Percentiles rank a stretch among this genome's conserved stretches.
Evolutionary conservation across 23 tunicate genomes (phyloP).

Genomic region (Ascidia mentula): DNA sequence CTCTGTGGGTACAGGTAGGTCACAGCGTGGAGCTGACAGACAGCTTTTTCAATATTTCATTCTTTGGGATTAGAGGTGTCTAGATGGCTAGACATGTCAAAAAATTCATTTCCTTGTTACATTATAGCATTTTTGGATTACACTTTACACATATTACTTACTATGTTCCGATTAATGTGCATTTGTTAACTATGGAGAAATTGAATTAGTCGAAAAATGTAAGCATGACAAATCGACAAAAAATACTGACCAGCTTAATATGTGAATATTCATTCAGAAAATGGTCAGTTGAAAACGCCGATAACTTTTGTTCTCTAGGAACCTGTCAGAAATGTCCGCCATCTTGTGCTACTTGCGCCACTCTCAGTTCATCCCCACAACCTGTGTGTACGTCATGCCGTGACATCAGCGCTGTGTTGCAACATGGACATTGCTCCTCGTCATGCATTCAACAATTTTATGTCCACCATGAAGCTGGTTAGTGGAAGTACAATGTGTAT

Average conservation of each 20-base stretch:
- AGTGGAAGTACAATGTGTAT: too few species aligned
- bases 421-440: constrained; percentile 73
- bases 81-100: not conserved
- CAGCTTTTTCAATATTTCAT: not conserved
- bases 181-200: too few species aligned
- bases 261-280: too few species aligned
- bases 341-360: constrained; percentile 60
- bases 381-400: constrained; percentile 77
- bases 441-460: constrained; percentile 74
- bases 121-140: too few species aligned
- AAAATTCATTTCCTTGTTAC: not conserved
- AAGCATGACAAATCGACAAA: too few species aligned
- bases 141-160: too few species aligned
- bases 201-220: too few species aligned
- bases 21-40: not conserved
- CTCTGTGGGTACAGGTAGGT: constrained; percentile 19
- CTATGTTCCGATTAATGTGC: too few species aligned
- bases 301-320: constrained; percentile 40
- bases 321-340: constrained; percentile 66
- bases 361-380: constrained; percentile 17
- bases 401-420: constrained; percentile 55
- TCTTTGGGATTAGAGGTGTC: not conserved
- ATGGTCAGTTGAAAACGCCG: too few species aligned
- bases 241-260: too few species aligned
- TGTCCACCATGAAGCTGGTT: constrained; percentile 23